Percentiles rank a stretch among this genome's conserved stretches.
phyloP scores from a whole-genome alignment of 2,888 invertebrate species.

The Bellardia pandia region DNA sequence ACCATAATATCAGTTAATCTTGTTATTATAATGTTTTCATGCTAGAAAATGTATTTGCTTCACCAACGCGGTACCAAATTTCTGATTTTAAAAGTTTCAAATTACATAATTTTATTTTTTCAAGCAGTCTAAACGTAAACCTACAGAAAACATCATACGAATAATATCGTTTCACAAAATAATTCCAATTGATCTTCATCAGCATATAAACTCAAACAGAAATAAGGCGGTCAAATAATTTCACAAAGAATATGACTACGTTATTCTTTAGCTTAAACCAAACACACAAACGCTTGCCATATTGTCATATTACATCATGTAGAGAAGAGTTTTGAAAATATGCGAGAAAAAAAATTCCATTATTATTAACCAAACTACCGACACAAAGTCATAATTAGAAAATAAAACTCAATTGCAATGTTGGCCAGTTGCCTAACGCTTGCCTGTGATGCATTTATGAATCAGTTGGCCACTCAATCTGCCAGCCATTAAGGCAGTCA shows the following conservation, averaged over 20 bases:
- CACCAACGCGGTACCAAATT: too few relatives aligned
- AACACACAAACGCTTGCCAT: background rate
- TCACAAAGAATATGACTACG: background rate
- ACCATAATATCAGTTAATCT: too few relatives aligned
- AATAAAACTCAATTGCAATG: background rate
- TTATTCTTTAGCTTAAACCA: background rate
- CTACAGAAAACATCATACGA: background rate
- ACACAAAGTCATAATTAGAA: background rate
- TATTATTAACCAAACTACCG: background rate
- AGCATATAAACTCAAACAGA: background rate
- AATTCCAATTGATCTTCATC: background rate
- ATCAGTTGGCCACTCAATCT: conserved; percentile 1
- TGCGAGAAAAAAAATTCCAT: background rate
- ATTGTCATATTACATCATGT: background rate
- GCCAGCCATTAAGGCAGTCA: conserved; percentile 13
- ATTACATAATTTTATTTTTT: too few relatives aligned
- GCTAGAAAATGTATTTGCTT: too few relatives aligned
- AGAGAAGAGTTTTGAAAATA: background rate
- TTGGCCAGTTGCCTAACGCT: background rate
- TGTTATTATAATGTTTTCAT: too few relatives aligned
- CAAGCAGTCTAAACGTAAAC: too few relatives aligned
- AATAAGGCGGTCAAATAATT: conserved; percentile 8
- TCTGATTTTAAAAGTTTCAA: background rate
- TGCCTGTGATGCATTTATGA: background rate
- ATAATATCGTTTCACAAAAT: background rate